These are phyloP conservation scores for Crotalus helleri DNA, from an alignment of 2,113 vertebrate genomes.

Conservation along the genomic window DNA sequence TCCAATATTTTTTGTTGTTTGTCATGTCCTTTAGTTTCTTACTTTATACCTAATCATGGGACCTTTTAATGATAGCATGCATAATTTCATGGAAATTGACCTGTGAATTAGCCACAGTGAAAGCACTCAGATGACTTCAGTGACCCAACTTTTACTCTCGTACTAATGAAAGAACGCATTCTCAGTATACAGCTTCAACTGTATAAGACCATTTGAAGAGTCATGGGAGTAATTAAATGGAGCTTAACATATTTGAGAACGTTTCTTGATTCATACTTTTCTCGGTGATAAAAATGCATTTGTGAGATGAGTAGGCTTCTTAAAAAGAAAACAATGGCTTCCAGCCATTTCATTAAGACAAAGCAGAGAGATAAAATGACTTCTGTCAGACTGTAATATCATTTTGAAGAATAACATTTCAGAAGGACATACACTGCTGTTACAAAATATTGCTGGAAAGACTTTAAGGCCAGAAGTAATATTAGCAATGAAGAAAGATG, in stretches of 20 bases:
- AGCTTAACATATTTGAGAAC: constrained; percentile 24
- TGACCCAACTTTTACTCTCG: constrained; percentile 42
- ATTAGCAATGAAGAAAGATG: not conserved
- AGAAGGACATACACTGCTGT: not conserved
- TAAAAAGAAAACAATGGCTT: constrained; percentile 37
- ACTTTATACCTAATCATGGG: not conserved
- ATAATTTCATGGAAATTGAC: not conserved
- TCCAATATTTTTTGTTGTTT: not conserved
- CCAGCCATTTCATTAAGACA: constrained; percentile 22
- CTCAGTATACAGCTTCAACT: not conserved
- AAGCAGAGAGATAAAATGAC: not conserved
- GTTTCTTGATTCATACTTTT: constrained; percentile 42
- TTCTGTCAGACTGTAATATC: not conserved
- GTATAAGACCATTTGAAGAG: not conserved
- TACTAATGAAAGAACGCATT: constrained; percentile 33
- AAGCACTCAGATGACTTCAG: constrained; percentile 34
- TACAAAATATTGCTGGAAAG: not conserved
- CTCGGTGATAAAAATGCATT: constrained; percentile 16
- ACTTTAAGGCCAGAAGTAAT: not conserved
- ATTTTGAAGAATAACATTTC: not conserved
- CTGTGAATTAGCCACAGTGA: not conserved
- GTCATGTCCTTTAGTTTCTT: not conserved
- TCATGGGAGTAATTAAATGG: constrained; percentile 27
- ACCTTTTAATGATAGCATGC: not conserved
- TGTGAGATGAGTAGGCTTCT: constrained; percentile 20